Conservation (phyloP, 2,113 vertebrate species). For the Bungarus multicinctus region DNA sequence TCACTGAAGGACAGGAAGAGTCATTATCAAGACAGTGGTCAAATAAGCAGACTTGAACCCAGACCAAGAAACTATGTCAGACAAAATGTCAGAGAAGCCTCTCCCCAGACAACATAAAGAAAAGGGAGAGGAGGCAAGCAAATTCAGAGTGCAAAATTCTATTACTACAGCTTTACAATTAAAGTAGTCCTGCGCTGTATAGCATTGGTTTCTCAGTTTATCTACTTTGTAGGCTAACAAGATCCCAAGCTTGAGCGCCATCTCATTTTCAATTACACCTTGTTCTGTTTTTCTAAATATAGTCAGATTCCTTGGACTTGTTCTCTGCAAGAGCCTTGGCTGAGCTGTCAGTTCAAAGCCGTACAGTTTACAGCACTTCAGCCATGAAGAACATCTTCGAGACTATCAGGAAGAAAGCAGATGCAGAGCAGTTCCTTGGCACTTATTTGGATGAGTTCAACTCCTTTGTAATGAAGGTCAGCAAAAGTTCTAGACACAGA, state of each 20-base stretch:
- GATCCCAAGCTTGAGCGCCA: too few relatives aligned
- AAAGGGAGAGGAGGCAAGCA: neutral
- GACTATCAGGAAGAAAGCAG: neutral
- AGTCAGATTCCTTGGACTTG: constrained; percentile 20
- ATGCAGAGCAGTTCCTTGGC: constrained; percentile 14
- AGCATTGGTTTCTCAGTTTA: neutral
- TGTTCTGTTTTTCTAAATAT: neutral
- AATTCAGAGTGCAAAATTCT: neutral
- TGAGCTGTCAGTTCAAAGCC: neutral
- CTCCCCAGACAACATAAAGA: too few relatives aligned
- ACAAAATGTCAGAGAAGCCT: neutral
- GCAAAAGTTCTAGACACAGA: neutral
- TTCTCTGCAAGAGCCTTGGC: constrained; percentile 26
- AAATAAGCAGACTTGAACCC: neutral
- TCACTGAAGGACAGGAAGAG: neutral
- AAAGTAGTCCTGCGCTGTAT: neutral
- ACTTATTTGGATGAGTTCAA: constrained; percentile 34
- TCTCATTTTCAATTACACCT: neutral
- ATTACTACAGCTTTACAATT: neutral
- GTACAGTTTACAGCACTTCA: constrained; percentile 11
- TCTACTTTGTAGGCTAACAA: neutral
- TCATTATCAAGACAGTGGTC: neutral
- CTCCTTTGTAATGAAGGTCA: constrained; percentile 15
- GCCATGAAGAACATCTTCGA: neutral
- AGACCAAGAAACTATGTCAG: neutral